Percentiles rank a stretch among this genome's conserved stretches.
Conservation (phyloP, 2,888 invertebrate species). For the Eilema depressum region DNA sequence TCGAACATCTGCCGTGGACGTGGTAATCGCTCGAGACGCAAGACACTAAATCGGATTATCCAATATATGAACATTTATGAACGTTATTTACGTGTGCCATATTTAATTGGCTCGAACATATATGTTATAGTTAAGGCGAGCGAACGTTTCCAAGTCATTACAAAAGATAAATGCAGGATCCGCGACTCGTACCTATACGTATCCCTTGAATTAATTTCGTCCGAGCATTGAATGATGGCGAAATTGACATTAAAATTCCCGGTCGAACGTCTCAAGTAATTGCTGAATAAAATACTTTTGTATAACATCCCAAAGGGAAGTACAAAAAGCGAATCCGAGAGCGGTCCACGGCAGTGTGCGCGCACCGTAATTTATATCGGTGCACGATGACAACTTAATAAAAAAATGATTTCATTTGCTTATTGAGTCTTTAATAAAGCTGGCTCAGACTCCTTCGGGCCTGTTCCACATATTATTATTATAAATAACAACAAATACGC, state of each 20-base stretch:
- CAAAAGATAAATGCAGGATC: constrained; percentile 74
- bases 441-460: constrained; percentile 67
- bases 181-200: constrained; percentile 64
- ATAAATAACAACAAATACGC: constrained; percentile 79
- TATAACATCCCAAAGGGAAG: constrained; percentile 82
- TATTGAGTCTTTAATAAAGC: constrained; percentile 86
- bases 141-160: constrained; percentile 80
- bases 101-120: constrained; percentile 78
- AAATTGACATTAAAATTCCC: constrained; percentile 86
- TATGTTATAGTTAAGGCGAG: constrained; percentile 74
- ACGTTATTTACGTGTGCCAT: constrained; percentile 75
- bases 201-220: constrained; percentile 81
- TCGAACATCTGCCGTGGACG: constrained; percentile 6
- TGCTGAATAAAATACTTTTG: constrained; percentile 86
- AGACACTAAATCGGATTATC: constrained; percentile 58
- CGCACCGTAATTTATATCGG: constrained; percentile 82
- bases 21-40: constrained; percentile 13
- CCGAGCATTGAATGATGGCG: constrained; percentile 84
- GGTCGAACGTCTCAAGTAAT: constrained; percentile 84
- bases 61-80: constrained; percentile 70
- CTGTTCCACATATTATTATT: constrained; percentile 78
- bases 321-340: constrained; percentile 76
- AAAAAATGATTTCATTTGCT: constrained; percentile 87
- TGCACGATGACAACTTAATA: constrained; percentile 85
- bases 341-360: constrained; percentile 68